phyloP scores from a whole-genome alignment of 2,888 invertebrate genomes.

The Corythucha ciliata region DNA sequence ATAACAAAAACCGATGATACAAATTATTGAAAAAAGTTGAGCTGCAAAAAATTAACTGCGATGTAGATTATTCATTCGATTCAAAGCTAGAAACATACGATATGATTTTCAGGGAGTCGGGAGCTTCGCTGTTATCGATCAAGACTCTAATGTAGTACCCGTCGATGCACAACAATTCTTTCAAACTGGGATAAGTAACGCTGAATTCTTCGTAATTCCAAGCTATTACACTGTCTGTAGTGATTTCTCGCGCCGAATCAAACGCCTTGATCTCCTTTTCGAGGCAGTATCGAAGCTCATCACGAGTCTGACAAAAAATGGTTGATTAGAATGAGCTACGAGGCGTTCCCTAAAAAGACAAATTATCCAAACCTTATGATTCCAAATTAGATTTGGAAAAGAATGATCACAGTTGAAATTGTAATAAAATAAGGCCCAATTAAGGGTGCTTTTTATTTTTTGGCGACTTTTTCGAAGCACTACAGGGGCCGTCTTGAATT shows the following conservation, averaged over 20 bases:
- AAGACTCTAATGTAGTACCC: slow-evolving; percentile 94
- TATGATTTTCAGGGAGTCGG: slow-evolving; percentile 76
- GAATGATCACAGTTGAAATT: slow-evolving; percentile 91
- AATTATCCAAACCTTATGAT: slow-evolving; percentile 65
- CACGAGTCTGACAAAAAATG: slow-evolving; percentile 61
- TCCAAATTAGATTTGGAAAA: slow-evolving; percentile 96
- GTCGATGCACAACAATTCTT: slow-evolving; percentile 95
- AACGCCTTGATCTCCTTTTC: slow-evolving; percentile 90
- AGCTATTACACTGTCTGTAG: slow-evolving; percentile 67
- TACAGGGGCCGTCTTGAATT: slow-evolving; percentile 68
- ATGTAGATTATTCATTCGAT: too few species aligned
- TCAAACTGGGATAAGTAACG: slow-evolving; percentile 84
- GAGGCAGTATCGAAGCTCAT: slow-evolving; percentile 83
- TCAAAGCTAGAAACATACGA: slow-evolving; percentile 58
- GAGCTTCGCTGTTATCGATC: slow-evolving; percentile 79
- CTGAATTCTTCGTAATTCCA: slow-evolving; percentile 99
- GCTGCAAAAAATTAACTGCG: slow-evolving; percentile 23
- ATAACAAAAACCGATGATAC: slow-evolving; percentile 92
- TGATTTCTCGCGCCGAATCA: slow-evolving; percentile 78
- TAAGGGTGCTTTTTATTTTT: slow-evolving; percentile 73
- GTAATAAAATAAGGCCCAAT: slow-evolving; percentile 91
- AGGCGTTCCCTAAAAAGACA: neutral
- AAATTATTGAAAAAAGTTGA: slow-evolving; percentile 93
- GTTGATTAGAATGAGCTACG: neutral
- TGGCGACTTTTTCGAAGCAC: slow-evolving; percentile 83